phyloP scores from a whole-genome alignment of 2,113 vertebrate genomes.

The Orthochromis malagaraziensis region DNA sequence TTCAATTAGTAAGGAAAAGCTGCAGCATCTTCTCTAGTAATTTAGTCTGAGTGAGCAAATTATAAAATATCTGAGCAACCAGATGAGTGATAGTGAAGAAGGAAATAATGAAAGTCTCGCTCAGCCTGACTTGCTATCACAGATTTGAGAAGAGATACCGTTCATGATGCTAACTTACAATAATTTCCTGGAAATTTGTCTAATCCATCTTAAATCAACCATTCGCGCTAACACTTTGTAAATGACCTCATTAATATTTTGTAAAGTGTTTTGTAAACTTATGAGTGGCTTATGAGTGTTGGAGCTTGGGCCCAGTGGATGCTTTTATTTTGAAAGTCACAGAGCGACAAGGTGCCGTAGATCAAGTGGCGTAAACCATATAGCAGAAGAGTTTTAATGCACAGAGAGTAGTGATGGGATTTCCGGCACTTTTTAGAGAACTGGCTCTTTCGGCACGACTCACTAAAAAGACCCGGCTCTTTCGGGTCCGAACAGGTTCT shows the following conservation, averaged over 20 bases:
- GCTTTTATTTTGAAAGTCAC: not conserved
- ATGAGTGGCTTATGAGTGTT: not conserved
- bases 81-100: not conserved
- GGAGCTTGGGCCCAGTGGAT: not conserved
- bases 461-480: rapidly evolving
- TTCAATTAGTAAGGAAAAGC: not conserved
- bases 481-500: rapidly evolving
- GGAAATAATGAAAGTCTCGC: not conserved
- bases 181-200: not conserved
- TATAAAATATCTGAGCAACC: not conserved
- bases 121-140: not conserved
- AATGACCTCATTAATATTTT: not conserved
- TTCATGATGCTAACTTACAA: not conserved
- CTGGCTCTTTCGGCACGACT: no score
- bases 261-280: not conserved
- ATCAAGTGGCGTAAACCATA: not conserved
- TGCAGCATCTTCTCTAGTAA: not conserved
- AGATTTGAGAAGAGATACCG: not conserved
- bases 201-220: not conserved
- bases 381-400: not conserved
- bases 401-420: not conserved
- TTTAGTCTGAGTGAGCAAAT: not conserved
- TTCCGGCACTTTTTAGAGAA: not conserved
- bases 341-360: rapidly evolving
- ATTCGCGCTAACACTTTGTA: not conserved